Conservation (phyloP, 2,113 vertebrate genomes). For the Kryptolebias marmoratus region DNA sequence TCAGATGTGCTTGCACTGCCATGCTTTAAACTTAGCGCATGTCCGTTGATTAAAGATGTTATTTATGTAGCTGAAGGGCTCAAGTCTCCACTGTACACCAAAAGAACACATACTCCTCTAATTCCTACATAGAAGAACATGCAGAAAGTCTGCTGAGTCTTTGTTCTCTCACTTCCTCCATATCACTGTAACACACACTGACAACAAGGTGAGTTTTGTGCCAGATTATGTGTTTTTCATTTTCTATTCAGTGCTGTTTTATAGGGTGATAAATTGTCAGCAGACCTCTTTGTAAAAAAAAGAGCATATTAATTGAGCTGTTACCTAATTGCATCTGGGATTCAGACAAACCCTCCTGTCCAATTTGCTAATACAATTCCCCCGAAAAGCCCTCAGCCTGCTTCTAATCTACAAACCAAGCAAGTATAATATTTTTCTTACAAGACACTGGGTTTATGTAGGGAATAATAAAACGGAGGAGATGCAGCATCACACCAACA, state of each 20-base stretch:
- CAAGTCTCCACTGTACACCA: slow-evolving; percentile 33
- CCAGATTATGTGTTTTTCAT: slow-evolving; percentile 49
- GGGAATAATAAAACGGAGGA: slow-evolving; percentile 52
- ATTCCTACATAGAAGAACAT: slow-evolving; percentile 21
- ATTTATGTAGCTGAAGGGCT: slow-evolving; percentile 62
- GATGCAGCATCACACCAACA: slow-evolving; percentile 40
- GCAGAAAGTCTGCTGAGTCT: slow-evolving; percentile 24
- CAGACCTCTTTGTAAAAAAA: slow-evolving; percentile 39
- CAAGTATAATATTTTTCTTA: slow-evolving; percentile 26
- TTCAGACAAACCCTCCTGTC: slow-evolving; percentile 54
- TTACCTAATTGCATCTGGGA: slow-evolving; percentile 73
- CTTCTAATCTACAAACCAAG: slow-evolving; percentile 62
- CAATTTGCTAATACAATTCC: slow-evolving; percentile 61
- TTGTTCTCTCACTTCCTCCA: not conserved
- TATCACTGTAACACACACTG: not conserved
- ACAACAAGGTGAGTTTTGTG: slow-evolving; percentile 41
- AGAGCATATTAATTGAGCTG: slow-evolving; percentile 64
- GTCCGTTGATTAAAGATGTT: slow-evolving; percentile 58
- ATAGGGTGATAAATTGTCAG: slow-evolving; percentile 65
- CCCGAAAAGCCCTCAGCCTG: slow-evolving; percentile 27
- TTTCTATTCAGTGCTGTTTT: slow-evolving; percentile 55
- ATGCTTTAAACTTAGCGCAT: slow-evolving; percentile 5
- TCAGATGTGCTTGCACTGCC: slow-evolving; percentile 25
- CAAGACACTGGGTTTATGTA: slow-evolving; percentile 52
- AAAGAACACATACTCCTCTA: slow-evolving; percentile 9